phyloP scores from a whole-genome alignment of 2,888 invertebrate genomes.

The Zaprionus bogoriensis region DNA sequence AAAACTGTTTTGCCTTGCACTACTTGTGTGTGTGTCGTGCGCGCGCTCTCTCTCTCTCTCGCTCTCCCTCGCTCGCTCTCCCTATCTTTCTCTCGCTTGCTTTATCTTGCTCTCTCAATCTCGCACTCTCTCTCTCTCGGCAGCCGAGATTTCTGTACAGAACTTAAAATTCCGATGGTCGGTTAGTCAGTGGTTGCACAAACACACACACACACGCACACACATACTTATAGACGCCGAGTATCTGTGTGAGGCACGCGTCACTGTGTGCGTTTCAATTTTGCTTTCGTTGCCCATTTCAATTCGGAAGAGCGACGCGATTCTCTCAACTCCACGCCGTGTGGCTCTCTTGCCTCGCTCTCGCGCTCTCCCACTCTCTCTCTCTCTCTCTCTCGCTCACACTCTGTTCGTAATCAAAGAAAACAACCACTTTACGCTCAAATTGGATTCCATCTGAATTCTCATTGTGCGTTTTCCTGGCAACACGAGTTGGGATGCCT shows the following conservation, averaged over 20 bases:
- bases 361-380: slow-evolving; percentile 4
- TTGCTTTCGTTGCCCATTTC: slow-evolving; percentile 60
- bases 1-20: slow-evolving; percentile 53
- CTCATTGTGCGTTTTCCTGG: slow-evolving; percentile 62
- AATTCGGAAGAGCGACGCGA: slow-evolving; percentile 29
- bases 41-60: background rate
- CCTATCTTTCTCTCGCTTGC: background rate
- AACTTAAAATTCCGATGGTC: slow-evolving; percentile 68
- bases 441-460: slow-evolving; percentile 47
- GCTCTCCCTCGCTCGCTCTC: slow-evolving; percentile 3
- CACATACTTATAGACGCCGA: background rate
- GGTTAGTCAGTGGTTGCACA: slow-evolving; percentile 63
- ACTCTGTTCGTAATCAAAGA: slow-evolving; percentile 16
- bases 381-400: slow-evolving; percentile 1
- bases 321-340: background rate
- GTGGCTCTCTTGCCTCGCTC: slow-evolving; percentile 11
- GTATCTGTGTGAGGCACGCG: slow-evolving; percentile 30
- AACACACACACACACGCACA: slow-evolving; percentile 3
- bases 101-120: background rate
- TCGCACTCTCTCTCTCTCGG: slow-evolving; percentile 7
- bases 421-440: slow-evolving; percentile 71
- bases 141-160: slow-evolving; percentile 63
- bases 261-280: slow-evolving; percentile 46
- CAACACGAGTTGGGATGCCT: slow-evolving; percentile 3
- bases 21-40: slow-evolving; percentile 1